Base-by-base conservation (phyloP, 2,888 invertebrate species). In the Platerodrilus igneus region DNA sequence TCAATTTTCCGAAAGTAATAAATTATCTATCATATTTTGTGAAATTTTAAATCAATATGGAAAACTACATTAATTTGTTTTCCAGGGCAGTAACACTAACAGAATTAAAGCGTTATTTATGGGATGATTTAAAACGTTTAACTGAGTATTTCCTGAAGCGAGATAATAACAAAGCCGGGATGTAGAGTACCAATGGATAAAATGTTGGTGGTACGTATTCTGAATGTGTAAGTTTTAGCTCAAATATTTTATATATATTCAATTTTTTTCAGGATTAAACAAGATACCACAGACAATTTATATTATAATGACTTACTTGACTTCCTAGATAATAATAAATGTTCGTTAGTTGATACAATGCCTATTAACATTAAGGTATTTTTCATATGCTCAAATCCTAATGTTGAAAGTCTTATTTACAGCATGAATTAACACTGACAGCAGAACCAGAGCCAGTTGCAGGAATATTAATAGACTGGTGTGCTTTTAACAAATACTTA, bases 31-130 rank as follows among this genome's bases (percentile, higher is more conserved):
- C n/a, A n/a, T n/a, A n/a, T n/a, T n/a, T n/a, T n/a, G n/a, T n/a
- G n/a, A n/a, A n/a, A n/a, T n/a, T n/a, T n/a, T n/a, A n/a, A n/a
- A n/a, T n/a, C n/a, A n/a, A n/a, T n/a, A n/a, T n/a, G n/a, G n/a
- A n/a, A n/a, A n/a, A n/a, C n/a, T n/a, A n/a, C n/a, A n/a, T n/a
- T n/a, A n/a, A n/a, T 17, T 20, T 16, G 19, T n/a, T n/a, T 43
- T 40, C 14, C 10, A 82, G 87, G 44, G 77, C 83, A 1, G 67
- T 86, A 20, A 78, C 84, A 2, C 82, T 88, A 44, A 75, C 81
- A 9, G 82, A 83, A 42, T 59, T 90, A 21, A 78, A 79, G n/a
- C 75, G 83, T 15, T 76, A 75, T 3, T 62, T 87, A 2, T 88
- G 86, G 84, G 78, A 83, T 54, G 82, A 81, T 41, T 71, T 81